These are phyloP conservation scores for Coptodon rendalli DNA, from an alignment of 2,113 vertebrate genomes.

Conservation along the genomic window DNA sequence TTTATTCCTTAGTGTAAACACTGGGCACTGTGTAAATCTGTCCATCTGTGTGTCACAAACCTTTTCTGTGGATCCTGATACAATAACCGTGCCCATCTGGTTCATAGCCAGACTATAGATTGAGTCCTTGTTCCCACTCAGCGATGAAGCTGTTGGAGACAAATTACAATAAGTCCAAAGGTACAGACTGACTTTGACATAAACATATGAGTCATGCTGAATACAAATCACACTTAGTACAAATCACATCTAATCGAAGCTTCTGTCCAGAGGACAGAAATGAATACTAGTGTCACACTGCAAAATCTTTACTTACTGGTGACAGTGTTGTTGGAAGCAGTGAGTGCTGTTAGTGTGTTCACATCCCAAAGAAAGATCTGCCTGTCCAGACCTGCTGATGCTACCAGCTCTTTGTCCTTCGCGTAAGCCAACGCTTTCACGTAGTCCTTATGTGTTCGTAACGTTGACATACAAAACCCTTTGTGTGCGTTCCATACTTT, in stretches of 20 bases:
- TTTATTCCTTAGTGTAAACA: neutral
- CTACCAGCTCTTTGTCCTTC: conserved; percentile 97
- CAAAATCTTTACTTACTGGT: conserved; percentile 81
- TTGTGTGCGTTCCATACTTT: conserved; percentile 99
- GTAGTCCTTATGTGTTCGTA: conserved; percentile 98
- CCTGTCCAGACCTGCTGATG: conserved; percentile 93
- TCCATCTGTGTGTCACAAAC: conserved; percentile 55
- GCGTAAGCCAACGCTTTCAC: conserved; percentile 98
- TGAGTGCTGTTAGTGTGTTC: conserved; percentile 96
- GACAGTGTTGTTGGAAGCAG: conserved; percentile 98
- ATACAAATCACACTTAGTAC: neutral
- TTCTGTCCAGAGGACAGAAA: fast-evolving
- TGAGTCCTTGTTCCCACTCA: conserved; percentile 98
- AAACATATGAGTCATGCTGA: neutral
- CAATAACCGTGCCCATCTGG: conserved; percentile 97
- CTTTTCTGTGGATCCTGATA: conserved; percentile 98
- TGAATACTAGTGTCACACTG: neutral
- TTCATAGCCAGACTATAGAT: conserved; percentile 99
- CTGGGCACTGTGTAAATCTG: fast-evolving
- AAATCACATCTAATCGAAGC: neutral
- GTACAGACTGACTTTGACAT: neutral
- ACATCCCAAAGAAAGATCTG: conserved; percentile 99
- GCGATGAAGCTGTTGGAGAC: conserved; percentile 83
- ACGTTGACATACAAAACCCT: conserved; percentile 98
- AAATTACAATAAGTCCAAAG: neutral